phyloP scores from a whole-genome alignment of 2,888 invertebrate genomes.

The Aplocera efformata region DNA sequence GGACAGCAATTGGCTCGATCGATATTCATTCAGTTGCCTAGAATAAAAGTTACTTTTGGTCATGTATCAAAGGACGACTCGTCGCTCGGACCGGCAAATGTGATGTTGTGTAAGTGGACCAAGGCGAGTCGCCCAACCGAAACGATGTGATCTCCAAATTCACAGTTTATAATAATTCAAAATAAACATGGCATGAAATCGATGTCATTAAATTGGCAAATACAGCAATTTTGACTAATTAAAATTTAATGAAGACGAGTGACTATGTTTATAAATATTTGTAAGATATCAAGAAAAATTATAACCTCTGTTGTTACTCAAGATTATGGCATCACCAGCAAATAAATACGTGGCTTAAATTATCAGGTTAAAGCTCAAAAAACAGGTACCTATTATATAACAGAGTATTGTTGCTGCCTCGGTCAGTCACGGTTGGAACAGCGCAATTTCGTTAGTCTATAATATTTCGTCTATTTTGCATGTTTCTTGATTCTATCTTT shows the following conservation, averaged over 20 bases:
- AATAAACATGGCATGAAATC: constrained; percentile 15
- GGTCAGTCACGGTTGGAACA: background rate
- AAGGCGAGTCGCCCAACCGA: constrained; percentile 54
- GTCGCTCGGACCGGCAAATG: constrained; percentile 36
- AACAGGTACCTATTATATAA: too few relatives aligned
- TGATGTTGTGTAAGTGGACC: constrained; percentile 58
- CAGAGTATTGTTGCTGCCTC: too few relatives aligned
- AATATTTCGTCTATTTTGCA: background rate
- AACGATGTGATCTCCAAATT: constrained; percentile 47
- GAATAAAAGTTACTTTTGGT: constrained; percentile 17
- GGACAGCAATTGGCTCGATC: background rate
- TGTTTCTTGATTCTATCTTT: constrained; percentile 6
- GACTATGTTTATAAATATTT: constrained; percentile 6
- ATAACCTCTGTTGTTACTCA: constrained; percentile 9
- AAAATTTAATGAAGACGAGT: constrained; percentile 4
- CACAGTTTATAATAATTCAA: constrained; percentile 26
- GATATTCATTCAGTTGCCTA: constrained; percentile 2
- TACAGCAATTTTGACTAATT: constrained; percentile 6
- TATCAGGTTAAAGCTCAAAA: too few relatives aligned
- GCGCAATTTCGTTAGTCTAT: background rate
- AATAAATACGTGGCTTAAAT: too few relatives aligned
- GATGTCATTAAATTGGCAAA: constrained; percentile 12
- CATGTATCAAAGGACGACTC: constrained; percentile 24
- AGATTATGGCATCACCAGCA: constrained; percentile 7
- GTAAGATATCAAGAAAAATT: constrained; percentile 2